Percentiles rank a stretch among this genome's conserved stretches.
Conservation (phyloP, 2,888 invertebrate species). For the Pyralis farinalis region DNA sequence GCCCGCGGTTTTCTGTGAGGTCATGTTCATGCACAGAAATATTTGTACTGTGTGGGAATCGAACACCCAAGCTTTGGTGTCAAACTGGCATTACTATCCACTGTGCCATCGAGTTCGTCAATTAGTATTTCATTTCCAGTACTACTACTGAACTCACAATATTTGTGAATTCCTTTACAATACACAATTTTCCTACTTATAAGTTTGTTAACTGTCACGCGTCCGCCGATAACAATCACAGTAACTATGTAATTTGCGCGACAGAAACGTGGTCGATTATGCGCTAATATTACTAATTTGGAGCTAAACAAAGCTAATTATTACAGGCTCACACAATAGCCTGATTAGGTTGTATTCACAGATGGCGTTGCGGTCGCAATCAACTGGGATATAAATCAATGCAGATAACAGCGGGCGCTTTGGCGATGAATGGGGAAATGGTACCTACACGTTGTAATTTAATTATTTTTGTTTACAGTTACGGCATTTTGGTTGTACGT, state of each 20-base stretch:
- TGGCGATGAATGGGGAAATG: neutral
- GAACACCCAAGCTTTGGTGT: no score
- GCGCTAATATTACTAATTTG: constrained; percentile 41
- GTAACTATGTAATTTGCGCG: constrained; percentile 4
- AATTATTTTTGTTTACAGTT: neutral
- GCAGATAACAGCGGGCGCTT: constrained; percentile 4
- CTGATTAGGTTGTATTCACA: constrained; percentile 36
- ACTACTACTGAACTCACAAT: no score
- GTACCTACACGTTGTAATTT: neutral
- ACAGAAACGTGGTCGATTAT: constrained; percentile 6
- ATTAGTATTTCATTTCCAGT: no score
- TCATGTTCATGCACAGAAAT: no score
- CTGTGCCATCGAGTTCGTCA: no score
- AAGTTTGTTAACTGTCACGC: no score
- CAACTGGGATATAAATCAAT: constrained; percentile 32
- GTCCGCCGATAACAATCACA: constrained; percentile 2
- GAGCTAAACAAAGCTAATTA: constrained; percentile 41
- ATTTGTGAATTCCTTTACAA: no score
- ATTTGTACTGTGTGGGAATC: no score
- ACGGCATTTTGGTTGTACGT: neutral
- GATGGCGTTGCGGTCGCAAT: constrained; percentile 23
- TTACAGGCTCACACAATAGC: constrained; percentile 30
- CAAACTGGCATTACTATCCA: no score
- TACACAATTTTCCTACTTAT: no score
- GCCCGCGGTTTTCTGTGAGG: no score